Evolutionary conservation across 2,888 invertebrate genomes (phyloP).

Genomic region (Chesias legatella): DNA sequence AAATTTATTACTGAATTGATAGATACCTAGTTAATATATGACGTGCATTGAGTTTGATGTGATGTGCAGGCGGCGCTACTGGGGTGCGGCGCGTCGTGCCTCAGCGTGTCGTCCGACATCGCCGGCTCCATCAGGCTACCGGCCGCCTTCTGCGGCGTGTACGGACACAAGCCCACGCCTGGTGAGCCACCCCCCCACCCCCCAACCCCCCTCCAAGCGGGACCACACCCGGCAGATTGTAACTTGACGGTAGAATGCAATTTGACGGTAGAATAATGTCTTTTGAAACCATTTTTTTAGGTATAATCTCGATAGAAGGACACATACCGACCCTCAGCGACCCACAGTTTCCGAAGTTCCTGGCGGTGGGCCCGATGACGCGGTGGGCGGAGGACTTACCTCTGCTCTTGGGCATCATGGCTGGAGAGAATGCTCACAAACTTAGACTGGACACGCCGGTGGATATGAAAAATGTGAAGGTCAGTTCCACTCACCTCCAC

Average conservation of each 20-base stretch:
- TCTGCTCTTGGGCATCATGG: conserved; percentile 83
- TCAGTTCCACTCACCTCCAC: too few relatives aligned
- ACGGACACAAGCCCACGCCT: conserved; percentile 91
- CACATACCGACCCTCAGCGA: conserved; percentile 81
- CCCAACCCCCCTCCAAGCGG: too few relatives aligned
- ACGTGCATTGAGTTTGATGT: conserved; percentile 1
- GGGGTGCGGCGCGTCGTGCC: conserved; percentile 86
- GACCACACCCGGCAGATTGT: too few relatives aligned
- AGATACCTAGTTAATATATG: background rate
- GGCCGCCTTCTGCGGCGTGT: conserved; percentile 91
- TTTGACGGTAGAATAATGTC: too few relatives aligned
- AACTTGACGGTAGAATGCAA: too few relatives aligned
- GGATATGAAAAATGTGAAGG: conserved; percentile 61
- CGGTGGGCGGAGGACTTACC: conserved; percentile 88
- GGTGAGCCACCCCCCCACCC: conserved; percentile 62
- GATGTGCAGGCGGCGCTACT: conserved; percentile 83
- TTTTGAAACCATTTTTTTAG: conserved; percentile 58
- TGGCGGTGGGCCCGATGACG: conserved; percentile 87
- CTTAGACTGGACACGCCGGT: conserved; percentile 78
- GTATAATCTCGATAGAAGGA: conserved; percentile 77
- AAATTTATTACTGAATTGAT: background rate
- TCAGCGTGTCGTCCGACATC: conserved; percentile 92
- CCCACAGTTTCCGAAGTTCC: conserved; percentile 65
- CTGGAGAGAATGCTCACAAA: conserved; percentile 57
- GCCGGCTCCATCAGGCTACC: conserved; percentile 94